Evolutionary conservation across 2,113 vertebrate genomes (phyloP), one percentile per base, ranked within the genome.

Genomic region (Tetrao urogallus): DNA sequence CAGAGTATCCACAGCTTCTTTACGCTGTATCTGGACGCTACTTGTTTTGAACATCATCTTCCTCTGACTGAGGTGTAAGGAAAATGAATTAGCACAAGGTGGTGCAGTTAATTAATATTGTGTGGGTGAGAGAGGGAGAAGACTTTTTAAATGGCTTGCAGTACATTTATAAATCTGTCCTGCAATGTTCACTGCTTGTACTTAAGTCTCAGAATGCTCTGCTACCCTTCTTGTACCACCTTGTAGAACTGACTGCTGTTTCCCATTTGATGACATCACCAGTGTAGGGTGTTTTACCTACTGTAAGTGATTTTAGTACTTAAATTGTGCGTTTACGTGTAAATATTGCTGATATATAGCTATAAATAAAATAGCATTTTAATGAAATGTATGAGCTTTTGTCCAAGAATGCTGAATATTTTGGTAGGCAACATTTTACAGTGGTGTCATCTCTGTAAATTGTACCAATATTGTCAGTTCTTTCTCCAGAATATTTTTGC

Each of bases 31-130:
- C 66, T 82, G 82, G 79, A 27, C 25, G 7, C 65, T 91, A 13
- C 92, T 95, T 91, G 48, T 80, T 96, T 92, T 69, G 10, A 96
- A 36, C 42, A 75, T 32, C 19, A 4, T 82, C 80, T 87, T 88
- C 88, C 93, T 95, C 93, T 91, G 54, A 73, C 56, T 88, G 86
- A 96, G 73, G 79, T 40, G 77, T 56, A 93, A 94, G 70, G 91
- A 94, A 95, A 85, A 94, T 66, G 78, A 92, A 96, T 87, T 80
- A 93, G 84, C 60, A 85, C 47, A 95, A 90, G 85, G 14, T 2
- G 4, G 67, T 47, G 4, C 61, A 92, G 58, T 70, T 88, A 95
- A 97, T 97, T 97, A 97, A 96, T 96, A 84, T 40, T 84, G 89
- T 89, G 90, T 84, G 90, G 84, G 82, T 11, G 66, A 94, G 86